Evolutionary conservation across 2,797 vertebrate species (phyloP), one percentile per base, ranked within the genome.

Genomic region (Hyperoplus immaculatus): DNA sequence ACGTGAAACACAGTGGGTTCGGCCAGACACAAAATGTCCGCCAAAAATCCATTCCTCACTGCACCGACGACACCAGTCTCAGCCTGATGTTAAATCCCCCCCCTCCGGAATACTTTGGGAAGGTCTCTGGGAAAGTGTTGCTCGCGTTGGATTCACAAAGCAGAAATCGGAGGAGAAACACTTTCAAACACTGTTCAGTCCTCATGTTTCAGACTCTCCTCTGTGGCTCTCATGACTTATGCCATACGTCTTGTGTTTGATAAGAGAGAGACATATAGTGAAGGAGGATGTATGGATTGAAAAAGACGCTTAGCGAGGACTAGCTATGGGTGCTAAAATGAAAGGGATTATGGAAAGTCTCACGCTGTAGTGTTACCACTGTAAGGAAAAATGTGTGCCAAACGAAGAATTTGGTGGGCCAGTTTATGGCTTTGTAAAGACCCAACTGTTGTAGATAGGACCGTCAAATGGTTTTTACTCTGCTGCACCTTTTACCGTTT

Each of bases 311-410:
- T 85, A 87, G 49, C 29, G 54, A 72, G 85, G 83, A 88, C 81
- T 55, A 56, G 80, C 81, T 71, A 39, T 51, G 82, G 60, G 67
- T 76, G 82, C 78, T 88, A 73, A 83, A 77, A 60, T 38, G 63
- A 47, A 87, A 47, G 56, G 61, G 85, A 87, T 88, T 88, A 88
- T 49, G 77, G 57, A 70, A 83, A 67, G 64, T 80, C 76, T 85
- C 36, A 69, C 78, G 68, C 68, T 80, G 68, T 81, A 83, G 78
- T 72, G 66, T 83, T 68, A 67, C 78, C 81, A 78, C 78, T 47
- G 81, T 55, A 16, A 85, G 78, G 61, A 47, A 69, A 78, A 75
- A 77, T 14, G 80, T 49, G 89, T 91, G 89, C 88, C 87, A 89
- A 91, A 91, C 77, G 41, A 69, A 63, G 14, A 78, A 82, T 69